Base-by-base conservation (phyloP, 2,113 vertebrate genomes). In the Neodontobutis hainanensis region DNA sequence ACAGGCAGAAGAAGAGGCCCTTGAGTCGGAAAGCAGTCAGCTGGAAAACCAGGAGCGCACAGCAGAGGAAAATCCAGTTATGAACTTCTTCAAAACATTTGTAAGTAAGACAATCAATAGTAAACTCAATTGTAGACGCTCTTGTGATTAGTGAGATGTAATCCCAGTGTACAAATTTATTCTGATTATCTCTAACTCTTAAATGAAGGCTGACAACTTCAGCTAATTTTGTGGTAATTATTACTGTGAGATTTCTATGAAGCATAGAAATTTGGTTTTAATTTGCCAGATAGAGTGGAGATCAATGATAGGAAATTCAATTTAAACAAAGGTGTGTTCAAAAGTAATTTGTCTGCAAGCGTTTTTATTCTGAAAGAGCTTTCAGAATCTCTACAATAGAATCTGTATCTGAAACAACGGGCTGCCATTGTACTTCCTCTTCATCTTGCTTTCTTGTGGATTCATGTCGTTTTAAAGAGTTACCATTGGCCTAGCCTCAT, bases 81-180 rank as follows among this genome's bases (percentile, higher is more conserved):
- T 99, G 97, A 98, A 97, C 89, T 99, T 98, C 94, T 96, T 98
- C 87, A 98, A 94, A 94, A 95, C 94, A 0, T 84, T 98, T 87
- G 97, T 98, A 90, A 97, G 96, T 84, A 56, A 8, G 14, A 47
- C 61, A 11, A 14, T 61, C 0, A 60, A 3, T 14, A 48, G 7
- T 40, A 10, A 11, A 42, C 49, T 45, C 16, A 12, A 48, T 10
- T 1, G 8, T 60, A 19, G 16, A 3, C 6, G 36, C 40, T 55
- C 11, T 9, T 35, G 51, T 4, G 10, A 36, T 53, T 10, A 2
- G 19, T 46, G 4, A 58, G 46, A 32, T 61, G 35, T 45, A 14
- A 68, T 59, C n/a, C 10, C 16, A 27, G 19, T 27, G 44, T n/a
- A 19, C n/a, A 38, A 15, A n/a, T 49, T 11, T 6, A 68, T 9